Evolutionary conservation across 1,140 invertebrate species (phyloP), one percentile per base, ranked within the genome.

Genomic region (Paracyclopina nana): DNA sequence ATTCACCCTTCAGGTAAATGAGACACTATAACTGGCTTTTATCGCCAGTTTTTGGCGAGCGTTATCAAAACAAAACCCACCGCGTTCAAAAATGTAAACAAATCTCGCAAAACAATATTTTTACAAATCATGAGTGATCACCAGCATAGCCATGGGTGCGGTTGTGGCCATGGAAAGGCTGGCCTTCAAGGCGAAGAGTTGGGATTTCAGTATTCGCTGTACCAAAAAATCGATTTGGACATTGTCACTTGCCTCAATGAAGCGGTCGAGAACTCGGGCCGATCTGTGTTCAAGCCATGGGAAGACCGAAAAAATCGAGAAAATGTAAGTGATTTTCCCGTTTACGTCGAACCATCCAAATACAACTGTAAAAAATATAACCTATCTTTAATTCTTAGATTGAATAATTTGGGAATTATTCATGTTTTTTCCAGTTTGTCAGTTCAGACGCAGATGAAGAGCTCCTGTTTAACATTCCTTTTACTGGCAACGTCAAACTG

Each of bases 391-490:
- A 18, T 43, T 18, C 8, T 20, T 11, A 11, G 9, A 9, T 43
- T 20, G 8, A 8, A 43, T 43, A 9, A 11, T 31, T 31, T 11
- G 30, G 9, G 9, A 31, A 31, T 11, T n/a, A 31, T 31, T 55
- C 56, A 55, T 53, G 53, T 55, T 28, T 55, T 51, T 68, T 68
- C 20, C 62, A 91, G 82, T 87, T 68, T 73, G 90, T 95, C 0
- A 79, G 91, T 68, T 92, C 86, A 69, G 88, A 94, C 73, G 76
- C 73, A 6, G 90, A 94, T 70, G 80, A 85, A 66, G 90, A 95
- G 68, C 67, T 95, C 4, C 64, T 95, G 1, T 88, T 95, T 61
- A 92, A 92, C 64, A 86, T 95, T 60, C 88, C 88, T 72, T 92
- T 95, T 62, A 86, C 82, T 41, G 90, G 87, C 16, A 85, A 83